Base-by-base conservation (phyloP, 92 coral and sea anemone species). In the Epizoanthus scotinus region DNA sequence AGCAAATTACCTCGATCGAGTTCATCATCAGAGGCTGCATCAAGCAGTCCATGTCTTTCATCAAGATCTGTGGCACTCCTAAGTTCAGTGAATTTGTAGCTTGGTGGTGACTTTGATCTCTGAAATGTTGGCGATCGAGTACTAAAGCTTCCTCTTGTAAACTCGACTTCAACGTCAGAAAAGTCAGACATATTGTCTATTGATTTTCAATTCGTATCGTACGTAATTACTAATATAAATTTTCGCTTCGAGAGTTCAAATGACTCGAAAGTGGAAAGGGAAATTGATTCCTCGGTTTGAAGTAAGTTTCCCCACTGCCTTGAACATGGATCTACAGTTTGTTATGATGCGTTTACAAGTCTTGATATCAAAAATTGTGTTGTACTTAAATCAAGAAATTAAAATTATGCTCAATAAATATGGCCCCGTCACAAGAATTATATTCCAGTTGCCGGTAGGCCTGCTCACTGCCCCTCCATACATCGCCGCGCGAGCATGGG, bases 101-200 rank as follows among this genome's bases (percentile, higher is more conserved):
- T 75, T 24, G 68, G 80, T 4, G 80, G 56, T 36, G 81, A 75
- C 25, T 12, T 75, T 59, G 56, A 21, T 21, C 68, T 66, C 40
- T 8, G 26, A 75, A 75, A 75, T 40, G 81, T 59, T 0, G 67
- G 50, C 18, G 73, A 68, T 68, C 73, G n/a, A 25, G 54, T 68
- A n/a, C 73, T 68, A 20, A 59, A 59, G 20, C 81, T 67, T 8
- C 81, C 68, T 52, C 27, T 75, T 47, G 81, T 18, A 13, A 75
- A 58, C 38, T 75, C 81, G 27, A 75, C 68, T 75, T 75, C 81
- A 8, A 75, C 40, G 18, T 75, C 81, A 3, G 81, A 75, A 8
- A 36, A 59, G 9, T 75, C 81, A n/a, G 81, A 75, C 81, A 75
- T 75, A 15, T 25, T 29, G 15, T 12, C 38, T 75, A 50, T 4